Base-by-base conservation (phyloP, 2,888 invertebrate species). In the Aphidoletes aphidimyza region DNA sequence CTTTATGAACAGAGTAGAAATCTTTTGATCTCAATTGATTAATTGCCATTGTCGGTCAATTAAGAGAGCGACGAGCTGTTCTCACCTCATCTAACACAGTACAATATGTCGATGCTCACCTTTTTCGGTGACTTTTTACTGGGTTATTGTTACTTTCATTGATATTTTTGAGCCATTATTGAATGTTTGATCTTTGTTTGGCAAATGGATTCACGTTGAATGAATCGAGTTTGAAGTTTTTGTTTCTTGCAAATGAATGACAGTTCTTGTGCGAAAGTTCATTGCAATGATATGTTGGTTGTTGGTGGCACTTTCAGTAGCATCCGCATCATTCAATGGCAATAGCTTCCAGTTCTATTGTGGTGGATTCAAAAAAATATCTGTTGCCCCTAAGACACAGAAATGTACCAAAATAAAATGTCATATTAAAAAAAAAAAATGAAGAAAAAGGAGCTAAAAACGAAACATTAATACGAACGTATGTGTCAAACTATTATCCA, bases 1-100 rank as follows among this genome's bases (percentile, higher is more conserved):
- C 36, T 78, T 34, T 78, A 78, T 78, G 78, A 78, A 36, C 17
- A 22, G 17, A 78, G n/a, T n/a, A 1, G 78, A 81, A n/a, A 37
- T 81, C 81, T 37, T 81, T 81, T 81, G 81, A 81, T 81, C 81
- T 37, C 22, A 2, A 81, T 81, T 81, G 81, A 81, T 81, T 81
- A 81, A 81, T 81, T 81, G 81, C 36, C 39, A 81, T 81, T 81
- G 36, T 81, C 81, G 81, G 81, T 81, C 81, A 81, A 81, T 81
- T 81, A 81, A 81, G n/a, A 22, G 81, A 81, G 81, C 37, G 81
- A 37, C n/a, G 69, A 69, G 37, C 8, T 81, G 37, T 81, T 81
- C 81, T 81, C 81, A 81, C 81, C 81, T 81, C 37, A 69, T 11
- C 34, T 69, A 69, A 9, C 69, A 69, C 34, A 26, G 17, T 30